A percentile compares a stretch with the other conserved stretches of the same genome.
phyloP scores from a whole-genome alignment of 1,140 invertebrate species.

The Cyrtorhinus lividipennis region DNA sequence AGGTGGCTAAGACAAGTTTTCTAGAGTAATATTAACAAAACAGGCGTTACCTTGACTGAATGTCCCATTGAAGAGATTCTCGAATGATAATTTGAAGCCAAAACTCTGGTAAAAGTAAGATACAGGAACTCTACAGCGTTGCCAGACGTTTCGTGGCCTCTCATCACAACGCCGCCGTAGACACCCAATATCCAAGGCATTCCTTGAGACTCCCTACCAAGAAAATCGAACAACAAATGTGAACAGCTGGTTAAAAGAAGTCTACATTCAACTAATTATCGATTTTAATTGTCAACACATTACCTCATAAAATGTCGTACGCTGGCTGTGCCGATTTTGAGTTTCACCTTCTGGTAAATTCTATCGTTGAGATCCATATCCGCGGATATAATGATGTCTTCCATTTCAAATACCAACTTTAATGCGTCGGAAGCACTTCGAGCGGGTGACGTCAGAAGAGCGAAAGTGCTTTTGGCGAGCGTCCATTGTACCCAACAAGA shows the following conservation, averaged over 20 bases:
- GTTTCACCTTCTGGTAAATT: conserved; percentile 60
- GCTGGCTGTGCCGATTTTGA: conserved; percentile 52
- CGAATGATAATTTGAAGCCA: conserved; percentile 40
- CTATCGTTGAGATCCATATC: conserved; percentile 46
- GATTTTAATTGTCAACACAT: too few relatives aligned
- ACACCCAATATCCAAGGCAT: conserved; percentile 36
- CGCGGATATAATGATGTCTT: conserved; percentile 62
- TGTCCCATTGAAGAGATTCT: conserved; percentile 16
- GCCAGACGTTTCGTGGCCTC: conserved; percentile 36
- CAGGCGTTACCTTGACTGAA: neutral
- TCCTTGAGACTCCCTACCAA: conserved; percentile 25
- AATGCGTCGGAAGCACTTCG: conserved; percentile 28
- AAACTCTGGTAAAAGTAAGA: conserved; percentile 48
- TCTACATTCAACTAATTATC: too few relatives aligned
- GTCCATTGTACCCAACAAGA: conserved; percentile 68
- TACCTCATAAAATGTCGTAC: conserved; percentile 45
- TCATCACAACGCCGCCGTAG: conserved; percentile 39
- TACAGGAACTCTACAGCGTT: conserved; percentile 35
- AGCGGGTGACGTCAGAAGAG: conserved; percentile 33
- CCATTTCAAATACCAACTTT: conserved; percentile 45
- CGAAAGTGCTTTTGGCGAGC: conserved; percentile 49
- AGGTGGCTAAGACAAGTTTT: too few relatives aligned
- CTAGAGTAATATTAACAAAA: too few relatives aligned
- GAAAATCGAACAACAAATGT: too few relatives aligned
- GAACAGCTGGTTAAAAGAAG: too few relatives aligned